These are phyloP conservation scores for Heliconius hortense DNA, from an alignment of 2,888 invertebrate species.

Conservation along the genomic window DNA sequence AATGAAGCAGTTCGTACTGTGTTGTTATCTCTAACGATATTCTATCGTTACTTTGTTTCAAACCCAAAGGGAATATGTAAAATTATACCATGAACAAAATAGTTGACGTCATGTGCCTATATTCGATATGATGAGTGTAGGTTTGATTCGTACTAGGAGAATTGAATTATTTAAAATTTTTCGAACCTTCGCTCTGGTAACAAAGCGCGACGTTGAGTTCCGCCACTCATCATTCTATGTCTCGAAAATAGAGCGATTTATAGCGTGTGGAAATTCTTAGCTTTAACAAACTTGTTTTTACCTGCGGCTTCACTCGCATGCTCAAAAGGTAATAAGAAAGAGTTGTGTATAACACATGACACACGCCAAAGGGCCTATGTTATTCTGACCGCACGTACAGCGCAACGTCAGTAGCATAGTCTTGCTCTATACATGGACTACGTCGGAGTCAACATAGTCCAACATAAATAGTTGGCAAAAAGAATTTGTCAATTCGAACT, in stretches of 20 bases:
- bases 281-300: too few species aligned
- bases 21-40: slow-evolving; percentile 29
- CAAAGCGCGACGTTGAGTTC: background rate
- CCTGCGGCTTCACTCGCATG: too few species aligned
- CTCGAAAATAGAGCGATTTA: background rate
- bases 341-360: too few species aligned
- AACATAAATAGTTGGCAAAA: too few species aligned
- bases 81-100: slow-evolving; percentile 12
- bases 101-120: background rate
- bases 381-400: too few species aligned
- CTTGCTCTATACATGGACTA: too few species aligned
- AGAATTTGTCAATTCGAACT: too few species aligned
- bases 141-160: background rate
- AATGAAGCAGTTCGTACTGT: slow-evolving; percentile 24
- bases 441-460: too few species aligned
- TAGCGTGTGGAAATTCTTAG: background rate
- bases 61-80: slow-evolving; percentile 13
- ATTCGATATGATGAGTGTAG: background rate
- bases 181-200: background rate
- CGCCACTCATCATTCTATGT: background rate
- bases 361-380: too few species aligned
- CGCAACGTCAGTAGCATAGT: too few species aligned
- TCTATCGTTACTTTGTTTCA: slow-evolving; percentile 15
- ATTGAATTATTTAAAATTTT: background rate
- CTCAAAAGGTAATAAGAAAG: too few species aligned